Evolutionary conservation across 2,113 vertebrate genomes (phyloP), one percentile per base, ranked within the genome.

Genomic region (Prietella phreatophila): DNA sequence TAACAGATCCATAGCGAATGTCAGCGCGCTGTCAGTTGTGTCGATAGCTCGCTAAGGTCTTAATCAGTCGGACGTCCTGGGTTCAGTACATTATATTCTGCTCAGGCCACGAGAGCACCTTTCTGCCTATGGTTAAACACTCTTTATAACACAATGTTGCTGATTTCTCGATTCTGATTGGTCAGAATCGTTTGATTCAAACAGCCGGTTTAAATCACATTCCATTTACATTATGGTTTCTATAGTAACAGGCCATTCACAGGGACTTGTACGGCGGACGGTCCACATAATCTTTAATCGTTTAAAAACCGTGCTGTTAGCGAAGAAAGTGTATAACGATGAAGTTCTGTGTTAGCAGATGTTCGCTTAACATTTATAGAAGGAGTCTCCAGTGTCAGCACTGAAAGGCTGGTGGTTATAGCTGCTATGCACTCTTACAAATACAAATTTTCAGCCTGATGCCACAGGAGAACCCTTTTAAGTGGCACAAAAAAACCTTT

Each of bases 31-130:
- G 69, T 83, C 67, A 73, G 63, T 82, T 27, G 30, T 65, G 58
- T 73, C 79, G 15, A 75, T 87, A 78, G 27, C 22, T 39, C 56
- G 8, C 15, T 83, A 27, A 55, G 42, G 86, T 33, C 86, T 76
- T 76, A 76, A 80, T 84, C 82, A 69, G 47, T 82, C 19, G 14
- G 42, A 69, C 33, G 0, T 27, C 25, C 71, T 65, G 82, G 56
- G 42, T 22, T 56, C 50, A 56, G 47, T 67, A 55, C 25, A 30
- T 42, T 55, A 55, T 67, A 39, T 39, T 78, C 42, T 15, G 27
- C 39, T 61, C 56, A 11, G 75, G 73, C 17, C 50, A 13, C 11
- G n/a, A 39, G 30, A 47, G 60, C 47, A 69, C 33, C 27, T 22
- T 33, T 27, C n/a, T 75, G 27, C 50, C n/a, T 82, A 58, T 58